Conservation (phyloP, 2,797 vertebrate genomes). For the Acanthornis magna region DNA sequence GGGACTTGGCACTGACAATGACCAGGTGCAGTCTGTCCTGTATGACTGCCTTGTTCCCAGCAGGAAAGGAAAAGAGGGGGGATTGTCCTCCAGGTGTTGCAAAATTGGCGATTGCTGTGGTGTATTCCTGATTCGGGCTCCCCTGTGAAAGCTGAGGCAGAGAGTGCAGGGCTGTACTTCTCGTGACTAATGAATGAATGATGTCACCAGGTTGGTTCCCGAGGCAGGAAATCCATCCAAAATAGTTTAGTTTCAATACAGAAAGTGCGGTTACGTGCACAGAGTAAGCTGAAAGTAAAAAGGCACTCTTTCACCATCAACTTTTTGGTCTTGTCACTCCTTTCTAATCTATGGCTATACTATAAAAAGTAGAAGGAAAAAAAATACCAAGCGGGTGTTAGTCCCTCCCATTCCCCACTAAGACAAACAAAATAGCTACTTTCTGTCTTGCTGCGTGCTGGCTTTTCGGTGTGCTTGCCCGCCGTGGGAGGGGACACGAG, state of each 20-base stretch:
- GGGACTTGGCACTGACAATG: not conserved
- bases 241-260: not conserved
- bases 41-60: not conserved
- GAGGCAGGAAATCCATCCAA: constrained; percentile 21
- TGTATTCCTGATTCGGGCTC: not conserved
- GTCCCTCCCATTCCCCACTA: not conserved
- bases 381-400: not conserved
- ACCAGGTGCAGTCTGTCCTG: not conserved
- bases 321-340: not conserved
- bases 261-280: not conserved
- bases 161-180: not conserved
- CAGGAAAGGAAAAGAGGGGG: not conserved
- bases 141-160: not conserved
- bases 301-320: not conserved
- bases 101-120: not conserved
- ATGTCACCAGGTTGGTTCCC: constrained; percentile 29
- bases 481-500: not conserved
- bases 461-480: not conserved
- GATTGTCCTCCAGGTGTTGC: not conserved
- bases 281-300: not conserved
- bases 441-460: not conserved
- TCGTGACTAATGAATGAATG: not conserved
- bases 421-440: not conserved
- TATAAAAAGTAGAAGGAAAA: not conserved
- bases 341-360: not conserved